Base-by-base conservation (phyloP, 2,888 invertebrate genomes). In the Lepidochrysops patricia region DNA sequence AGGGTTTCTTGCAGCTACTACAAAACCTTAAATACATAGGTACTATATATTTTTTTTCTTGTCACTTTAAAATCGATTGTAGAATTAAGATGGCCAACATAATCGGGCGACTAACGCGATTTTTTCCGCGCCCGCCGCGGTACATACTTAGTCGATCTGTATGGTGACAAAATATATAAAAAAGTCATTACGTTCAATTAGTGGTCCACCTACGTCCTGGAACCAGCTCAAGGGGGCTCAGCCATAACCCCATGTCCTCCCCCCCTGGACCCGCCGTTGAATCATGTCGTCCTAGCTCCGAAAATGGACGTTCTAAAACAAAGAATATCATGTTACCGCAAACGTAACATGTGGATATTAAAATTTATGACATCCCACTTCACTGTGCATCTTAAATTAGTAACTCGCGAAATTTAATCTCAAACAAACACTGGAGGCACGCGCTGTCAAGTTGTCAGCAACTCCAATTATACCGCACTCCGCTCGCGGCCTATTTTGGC, bases 391-490 rank as follows among this genome's bases (percentile, higher is more conserved):
- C 32, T 57, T 56, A 61, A 58, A 50, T 60, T 60, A 62, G 60
- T 57, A 49, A 58, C 58, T 58, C 32, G 43, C 57, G 61, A 63
- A 64, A 66, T 57, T 60, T 63, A 62, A 63, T 63, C 62, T 62
- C 60, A 63, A 64, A 64, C 61, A 58, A 66, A 62, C 62, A 61
- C 23, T 60, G 34, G 27, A 57, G 58, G 60, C 65, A 62, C 62
- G 60, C 60, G 60, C 63, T 60, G 63, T 64, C 65, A 65, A 68
- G 66, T 63, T 63, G 63, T 67, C 68, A 65, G 62, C 63, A 63
- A 61, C 64, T 67, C 64, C 64, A 68, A 68, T 67, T 68, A 68
- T 64, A 61, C 62, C 56, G 64, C 29, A 61, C 63, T 66, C 60
- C 43, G 60, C 63, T 57, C 66, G 63, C 61, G 26, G 27, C 43